A percentile compares a stretch with the other conserved stretches of the same genome.
Conservation (phyloP, 2,888 invertebrate species). For the Eulithis prunata region DNA sequence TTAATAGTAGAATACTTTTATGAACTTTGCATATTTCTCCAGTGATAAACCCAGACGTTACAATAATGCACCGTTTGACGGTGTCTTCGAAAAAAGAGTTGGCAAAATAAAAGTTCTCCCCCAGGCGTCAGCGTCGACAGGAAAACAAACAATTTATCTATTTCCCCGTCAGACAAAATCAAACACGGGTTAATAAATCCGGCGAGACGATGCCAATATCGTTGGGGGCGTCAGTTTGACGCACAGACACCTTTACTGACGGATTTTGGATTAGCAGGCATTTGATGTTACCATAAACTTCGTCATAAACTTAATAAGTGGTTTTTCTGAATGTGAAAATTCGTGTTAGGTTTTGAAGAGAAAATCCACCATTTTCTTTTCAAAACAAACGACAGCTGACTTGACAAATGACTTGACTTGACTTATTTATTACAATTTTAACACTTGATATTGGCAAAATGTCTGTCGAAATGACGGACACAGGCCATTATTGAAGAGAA, state of each 20-base stretch:
- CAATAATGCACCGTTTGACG: not conserved
- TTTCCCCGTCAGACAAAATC: constrained; percentile 67
- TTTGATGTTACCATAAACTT: not conserved
- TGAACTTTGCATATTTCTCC: too few species aligned
- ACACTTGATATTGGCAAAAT: too few species aligned
- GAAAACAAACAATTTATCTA: constrained; percentile 77
- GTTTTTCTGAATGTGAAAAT: too few species aligned
- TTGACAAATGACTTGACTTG: too few species aligned
- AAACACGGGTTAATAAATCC: constrained; percentile 73
- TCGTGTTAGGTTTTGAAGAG: too few species aligned
- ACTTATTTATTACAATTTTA: too few species aligned
- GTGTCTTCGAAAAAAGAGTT: constrained; percentile 31
- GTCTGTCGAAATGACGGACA: too few species aligned
- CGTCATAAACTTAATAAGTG: too few species aligned
- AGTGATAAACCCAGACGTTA: not conserved
- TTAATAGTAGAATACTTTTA: too few species aligned
- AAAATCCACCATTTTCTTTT: too few species aligned
- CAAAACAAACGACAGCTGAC: too few species aligned
- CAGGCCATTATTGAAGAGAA: too few species aligned
- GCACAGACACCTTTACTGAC: constrained; percentile 56
- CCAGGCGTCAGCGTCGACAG: constrained; percentile 37
- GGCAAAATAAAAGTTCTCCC: constrained; percentile 45
- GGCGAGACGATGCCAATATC: constrained; percentile 67
- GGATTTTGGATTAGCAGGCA: constrained; percentile 64
- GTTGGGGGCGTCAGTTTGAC: constrained; percentile 62